Conservation (phyloP, 1,140 invertebrate genomes). For the Sarcophaga bullata region DNA sequence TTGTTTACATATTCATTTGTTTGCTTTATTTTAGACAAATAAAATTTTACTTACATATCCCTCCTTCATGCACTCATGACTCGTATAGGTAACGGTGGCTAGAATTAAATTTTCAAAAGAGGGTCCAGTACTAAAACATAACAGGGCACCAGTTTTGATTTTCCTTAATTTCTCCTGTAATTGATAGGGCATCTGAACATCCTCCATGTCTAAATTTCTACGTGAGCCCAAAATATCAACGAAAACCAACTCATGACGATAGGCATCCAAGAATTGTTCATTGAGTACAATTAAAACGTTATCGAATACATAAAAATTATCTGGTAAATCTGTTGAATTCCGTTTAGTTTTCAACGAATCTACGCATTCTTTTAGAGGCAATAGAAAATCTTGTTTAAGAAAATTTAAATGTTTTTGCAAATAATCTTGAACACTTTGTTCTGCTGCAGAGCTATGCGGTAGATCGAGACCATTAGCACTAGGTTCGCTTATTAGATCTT, state of each 20-base stretch:
- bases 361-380: slow-evolving; percentile 68
- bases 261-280: slow-evolving; percentile 48
- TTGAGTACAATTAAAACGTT: slow-evolving; percentile 53
- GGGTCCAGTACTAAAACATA: slow-evolving; percentile 74
- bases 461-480: neutral
- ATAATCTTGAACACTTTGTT: slow-evolving; percentile 73
- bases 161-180: slow-evolving; percentile 41
- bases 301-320: slow-evolving; percentile 59
- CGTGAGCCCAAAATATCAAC: slow-evolving; percentile 47
- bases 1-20: too few species aligned
- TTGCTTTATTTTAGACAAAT: neutral
- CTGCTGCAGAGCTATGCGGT: neutral
- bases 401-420: slow-evolving; percentile 81
- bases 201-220: neutral
- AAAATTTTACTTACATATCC: slow-evolving; percentile 66
- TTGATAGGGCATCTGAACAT: neutral
- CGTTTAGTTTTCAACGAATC: slow-evolving; percentile 51
- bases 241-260: slow-evolving; percentile 51
- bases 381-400: slow-evolving; percentile 78
- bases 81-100: slow-evolving; percentile 73
- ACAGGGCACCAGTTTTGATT: slow-evolving; percentile 78
- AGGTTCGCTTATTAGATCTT: slow-evolving; percentile 43
- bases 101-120: slow-evolving; percentile 76
- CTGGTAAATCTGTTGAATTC: slow-evolving; percentile 51
- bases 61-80: slow-evolving; percentile 65